A percentile compares a stretch with the other conserved stretches of the same genome.
phyloP scores from a whole-genome alignment of 2,888 invertebrate genomes.

The Zelleria hepariella region DNA sequence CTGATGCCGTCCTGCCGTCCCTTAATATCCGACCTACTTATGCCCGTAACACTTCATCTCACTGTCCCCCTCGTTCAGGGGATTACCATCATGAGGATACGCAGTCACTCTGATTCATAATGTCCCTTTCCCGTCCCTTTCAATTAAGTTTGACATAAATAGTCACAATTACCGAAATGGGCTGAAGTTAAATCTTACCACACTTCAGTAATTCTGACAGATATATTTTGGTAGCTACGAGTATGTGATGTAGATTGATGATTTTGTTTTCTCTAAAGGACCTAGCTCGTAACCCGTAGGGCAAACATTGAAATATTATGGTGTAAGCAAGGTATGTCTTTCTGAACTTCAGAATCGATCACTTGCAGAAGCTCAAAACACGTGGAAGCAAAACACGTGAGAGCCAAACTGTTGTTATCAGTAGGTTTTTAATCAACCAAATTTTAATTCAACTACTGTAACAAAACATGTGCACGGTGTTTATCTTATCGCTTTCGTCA shows the following conservation, averaged over 20 bases:
- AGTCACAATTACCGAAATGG: neutral
- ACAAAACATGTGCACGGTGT: neutral
- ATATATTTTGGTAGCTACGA: too few species aligned
- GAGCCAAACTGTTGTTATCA: too few species aligned
- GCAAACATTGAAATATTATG: too few species aligned
- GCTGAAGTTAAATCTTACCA: too few species aligned
- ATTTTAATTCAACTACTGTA: conserved; percentile 11
- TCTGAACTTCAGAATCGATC: too few species aligned
- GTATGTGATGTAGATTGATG: too few species aligned
- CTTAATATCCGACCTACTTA: neutral
- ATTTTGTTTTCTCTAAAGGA: too few species aligned
- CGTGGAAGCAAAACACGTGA: too few species aligned
- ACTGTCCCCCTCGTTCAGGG: neutral
- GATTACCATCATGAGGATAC: neutral
- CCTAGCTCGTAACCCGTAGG: too few species aligned
- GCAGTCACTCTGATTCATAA: neutral
- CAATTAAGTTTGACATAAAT: neutral
- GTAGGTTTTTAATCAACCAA: neutral
- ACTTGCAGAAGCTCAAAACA: too few species aligned
- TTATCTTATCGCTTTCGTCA: neutral
- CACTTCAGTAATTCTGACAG: too few species aligned
- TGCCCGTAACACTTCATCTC: neutral
- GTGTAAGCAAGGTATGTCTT: too few species aligned
- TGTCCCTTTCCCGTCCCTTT: neutral
- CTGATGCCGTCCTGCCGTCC: neutral